Conservation (phyloP, 2,888 invertebrate species). For the Catocala sponsa region DNA sequence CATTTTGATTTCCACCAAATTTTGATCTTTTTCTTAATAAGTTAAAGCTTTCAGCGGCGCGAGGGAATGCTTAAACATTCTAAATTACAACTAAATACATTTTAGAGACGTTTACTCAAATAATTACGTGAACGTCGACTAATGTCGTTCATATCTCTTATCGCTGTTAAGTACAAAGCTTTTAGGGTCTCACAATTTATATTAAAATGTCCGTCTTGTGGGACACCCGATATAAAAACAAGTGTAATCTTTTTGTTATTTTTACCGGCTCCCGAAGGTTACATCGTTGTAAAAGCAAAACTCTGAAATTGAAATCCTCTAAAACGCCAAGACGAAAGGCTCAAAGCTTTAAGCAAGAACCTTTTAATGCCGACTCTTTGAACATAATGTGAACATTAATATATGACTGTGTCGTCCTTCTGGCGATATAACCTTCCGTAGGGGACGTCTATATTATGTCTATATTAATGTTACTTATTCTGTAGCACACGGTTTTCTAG, state of each 20-base stretch:
- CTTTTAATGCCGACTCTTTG: constrained; percentile 38
- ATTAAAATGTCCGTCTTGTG: constrained; percentile 26
- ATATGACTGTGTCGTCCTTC: constrained; percentile 28
- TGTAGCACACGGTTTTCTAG: constrained; percentile 14
- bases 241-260: constrained; percentile 40
- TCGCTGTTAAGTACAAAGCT: constrained; percentile 46
- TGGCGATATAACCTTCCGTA: constrained; percentile 12
- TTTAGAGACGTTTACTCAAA: constrained; percentile 31
- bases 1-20: constrained; percentile 29
- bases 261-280: constrained; percentile 24
- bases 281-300: constrained; percentile 20
- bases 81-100: constrained; percentile 46
- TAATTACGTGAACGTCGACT: constrained; percentile 43
- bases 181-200: constrained; percentile 31
- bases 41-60: constrained; percentile 29
- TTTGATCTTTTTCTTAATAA: constrained; percentile 31
- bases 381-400: constrained; percentile 27
- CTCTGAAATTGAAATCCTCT: constrained; percentile 30
- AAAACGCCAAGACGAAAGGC: constrained; percentile 25
- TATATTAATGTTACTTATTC: constrained; percentile 28
- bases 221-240: constrained; percentile 32
- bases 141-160: constrained; percentile 36
- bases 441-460: constrained; percentile 21
- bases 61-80: constrained; percentile 35
- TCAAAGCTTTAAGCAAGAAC: constrained; percentile 28